A percentile compares a stretch with the other conserved stretches of the same genome.
These are phyloP conservation scores for Cochlearius cochlearius DNA, from an alignment of 2,113 vertebrate genomes.

Conservation along the genomic window DNA sequence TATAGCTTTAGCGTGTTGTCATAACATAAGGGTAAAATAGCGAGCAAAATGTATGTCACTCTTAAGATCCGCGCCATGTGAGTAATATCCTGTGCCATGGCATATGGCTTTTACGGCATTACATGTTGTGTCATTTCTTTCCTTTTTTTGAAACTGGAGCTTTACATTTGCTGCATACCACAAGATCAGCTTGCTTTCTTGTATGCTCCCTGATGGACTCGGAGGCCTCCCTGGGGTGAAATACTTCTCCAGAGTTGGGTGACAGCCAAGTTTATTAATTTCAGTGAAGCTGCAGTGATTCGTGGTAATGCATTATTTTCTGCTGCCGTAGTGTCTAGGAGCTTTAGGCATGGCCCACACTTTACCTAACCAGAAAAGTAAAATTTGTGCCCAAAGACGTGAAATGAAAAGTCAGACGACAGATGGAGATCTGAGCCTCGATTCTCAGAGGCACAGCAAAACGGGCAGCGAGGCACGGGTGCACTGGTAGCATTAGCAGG, in stretches of 20 bases:
- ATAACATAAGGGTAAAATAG: not conserved
- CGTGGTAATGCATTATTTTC: not conserved
- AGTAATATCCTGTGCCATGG: not conserved
- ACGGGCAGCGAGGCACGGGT: not conserved
- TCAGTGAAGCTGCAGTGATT: not conserved
- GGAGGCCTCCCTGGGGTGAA: not conserved
- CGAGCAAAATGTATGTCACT: not conserved
- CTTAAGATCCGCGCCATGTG: not conserved
- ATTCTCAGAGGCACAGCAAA: not conserved
- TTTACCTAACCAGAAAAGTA: not conserved
- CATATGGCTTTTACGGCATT: not conserved
- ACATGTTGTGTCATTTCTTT: not conserved
- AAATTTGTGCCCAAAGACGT: not conserved
- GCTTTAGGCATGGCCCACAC: not conserved
- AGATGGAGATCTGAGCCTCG: not conserved
- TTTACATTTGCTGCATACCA: slow-evolving; percentile 20
- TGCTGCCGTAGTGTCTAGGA: not conserved
- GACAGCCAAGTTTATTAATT: not conserved
- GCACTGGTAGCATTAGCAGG: not conserved
- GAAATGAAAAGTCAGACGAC: not conserved
- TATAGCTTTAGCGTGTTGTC: not conserved
- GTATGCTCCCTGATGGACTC: not conserved
- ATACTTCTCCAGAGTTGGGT: not conserved
- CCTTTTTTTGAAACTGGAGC: slow-evolving; percentile 29
- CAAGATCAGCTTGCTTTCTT: not conserved